Evolutionary conservation across 2,888 invertebrate species (phyloP), one percentile per base, ranked within the genome.

Genomic region (Esperia sulphurella): DNA sequence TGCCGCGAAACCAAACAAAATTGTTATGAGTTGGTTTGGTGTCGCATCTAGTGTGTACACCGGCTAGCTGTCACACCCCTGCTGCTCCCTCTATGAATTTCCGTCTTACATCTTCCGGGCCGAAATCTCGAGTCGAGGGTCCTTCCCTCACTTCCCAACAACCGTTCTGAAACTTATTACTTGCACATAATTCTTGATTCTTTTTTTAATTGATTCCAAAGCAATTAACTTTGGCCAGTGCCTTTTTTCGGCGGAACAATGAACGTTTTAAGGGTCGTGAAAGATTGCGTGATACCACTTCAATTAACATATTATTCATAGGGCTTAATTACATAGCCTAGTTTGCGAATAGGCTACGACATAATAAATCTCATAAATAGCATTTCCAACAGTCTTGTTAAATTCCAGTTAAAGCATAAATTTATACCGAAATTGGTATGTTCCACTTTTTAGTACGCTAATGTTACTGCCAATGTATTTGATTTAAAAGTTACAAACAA

Each of bases 161-260:
- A 51, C 61, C 55, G 63, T 65, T 56, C 59, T 53, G 46, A 58
- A 59, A 65, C 61, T 65, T 65, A 65, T 63, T 71, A 70, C 65
- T 69, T 59, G 66, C 64, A 69, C 68, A 73, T 78, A 75, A 78
- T 71, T 76, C 77, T 66, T 58, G 59, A 60, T 66, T 76, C 67
- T 71, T 63, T 75, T 39, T 76, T 76, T 58, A 64, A 80, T 78
- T 75, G 75, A 77, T 75, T 72, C 65, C 59, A 54, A 48, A 68
- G 68, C 74, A 75, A 76, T 76, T 75, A 74, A 74, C 68, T 77
- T 64, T 41, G 37, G 39, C 57, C 59, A 62, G 55, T 57, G 61
- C 61, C 65, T 64, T 67, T 45, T 48, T 43, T 50, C 39, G 29
- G 14, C 14, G 46, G 50, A 42, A 47, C 41, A 47, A 51, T 39